phyloP scores from a whole-genome alignment of 2,113 vertebrate species.

The Otocyon megalotis region DNA sequence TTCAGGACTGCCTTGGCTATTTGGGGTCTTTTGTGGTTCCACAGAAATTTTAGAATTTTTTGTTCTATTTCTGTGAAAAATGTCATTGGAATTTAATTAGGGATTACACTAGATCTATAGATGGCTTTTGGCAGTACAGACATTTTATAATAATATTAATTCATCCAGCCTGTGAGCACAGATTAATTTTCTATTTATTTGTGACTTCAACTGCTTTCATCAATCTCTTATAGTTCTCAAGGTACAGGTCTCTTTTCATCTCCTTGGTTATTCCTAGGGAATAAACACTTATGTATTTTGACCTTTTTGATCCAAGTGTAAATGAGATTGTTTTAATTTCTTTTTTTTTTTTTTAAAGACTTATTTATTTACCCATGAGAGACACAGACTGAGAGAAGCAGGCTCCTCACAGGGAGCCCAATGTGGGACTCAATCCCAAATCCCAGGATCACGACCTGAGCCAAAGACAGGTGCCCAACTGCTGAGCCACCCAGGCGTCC shows the following conservation, averaged over 20 bases:
- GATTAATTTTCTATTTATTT: neutral
- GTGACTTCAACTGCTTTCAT: neutral
- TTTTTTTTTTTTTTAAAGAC: too few relatives aligned
- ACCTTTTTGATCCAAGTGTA: neutral
- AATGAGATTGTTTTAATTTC: neutral
- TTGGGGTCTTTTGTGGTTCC: neutral
- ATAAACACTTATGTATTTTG: neutral
- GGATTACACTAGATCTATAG: neutral
- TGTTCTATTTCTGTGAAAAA: conserved; percentile 13
- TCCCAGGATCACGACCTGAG: too few relatives aligned
- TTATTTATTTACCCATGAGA: too few relatives aligned
- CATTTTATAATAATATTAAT: neutral
- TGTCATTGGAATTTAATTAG: neutral
- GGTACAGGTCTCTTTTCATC: neutral
- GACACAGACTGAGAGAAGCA: too few relatives aligned
- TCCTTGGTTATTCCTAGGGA: neutral
- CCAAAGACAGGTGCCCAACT: too few relatives aligned
- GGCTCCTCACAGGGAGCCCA: too few relatives aligned
- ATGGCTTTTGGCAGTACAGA: neutral
- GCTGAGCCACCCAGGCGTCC: too few relatives aligned
- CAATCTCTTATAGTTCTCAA: neutral
- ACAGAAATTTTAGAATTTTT: neutral
- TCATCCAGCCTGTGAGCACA: neutral
- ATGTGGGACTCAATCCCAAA: too few relatives aligned
- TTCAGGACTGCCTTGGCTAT: neutral